These are phyloP conservation scores for Cyprinodon brontotheroides DNA, from an alignment of 2,113 vertebrate genomes.

Conservation along the genomic window DNA sequence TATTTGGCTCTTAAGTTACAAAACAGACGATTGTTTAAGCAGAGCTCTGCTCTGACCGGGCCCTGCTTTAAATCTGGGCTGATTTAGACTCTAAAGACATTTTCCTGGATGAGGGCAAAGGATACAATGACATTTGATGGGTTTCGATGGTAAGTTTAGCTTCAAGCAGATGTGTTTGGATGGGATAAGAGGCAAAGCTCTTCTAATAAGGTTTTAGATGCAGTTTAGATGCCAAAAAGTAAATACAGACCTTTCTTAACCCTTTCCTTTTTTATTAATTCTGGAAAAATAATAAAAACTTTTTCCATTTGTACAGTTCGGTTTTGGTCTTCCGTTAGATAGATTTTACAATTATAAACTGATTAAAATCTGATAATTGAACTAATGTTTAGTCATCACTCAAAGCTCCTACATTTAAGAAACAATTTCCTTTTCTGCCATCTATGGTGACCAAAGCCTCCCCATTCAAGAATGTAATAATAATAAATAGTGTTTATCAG, in stretches of 20 bases:
- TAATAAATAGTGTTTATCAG: neutral
- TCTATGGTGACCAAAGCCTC: neutral
- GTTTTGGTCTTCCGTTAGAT: neutral
- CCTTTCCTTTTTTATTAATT: neutral
- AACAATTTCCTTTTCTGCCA: neutral
- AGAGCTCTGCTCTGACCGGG: slow-evolving; percentile 50
- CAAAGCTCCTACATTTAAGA: neutral
- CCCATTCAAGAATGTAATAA: neutral
- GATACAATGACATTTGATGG: slow-evolving; percentile 41
- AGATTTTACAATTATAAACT: neutral
- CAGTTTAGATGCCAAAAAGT: neutral
- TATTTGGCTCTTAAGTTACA: slow-evolving; percentile 65
- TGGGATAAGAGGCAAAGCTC: too few relatives aligned
- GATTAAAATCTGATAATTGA: neutral
- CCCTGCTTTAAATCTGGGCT: slow-evolving; percentile 60
- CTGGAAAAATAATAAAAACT: neutral
- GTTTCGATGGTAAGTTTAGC: slow-evolving; percentile 17
- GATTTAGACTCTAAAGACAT: slow-evolving; percentile 55
- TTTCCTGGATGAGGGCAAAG: slow-evolving; percentile 34
- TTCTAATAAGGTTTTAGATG: neutral
- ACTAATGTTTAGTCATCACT: neutral
- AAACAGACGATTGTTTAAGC: slow-evolving; percentile 66
- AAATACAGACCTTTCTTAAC: neutral
- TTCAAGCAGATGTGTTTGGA: slow-evolving; percentile 1
- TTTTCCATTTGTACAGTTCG: neutral